Conservation (phyloP, 2,888 invertebrate species). For the Meghimatium bilineatum region DNA sequence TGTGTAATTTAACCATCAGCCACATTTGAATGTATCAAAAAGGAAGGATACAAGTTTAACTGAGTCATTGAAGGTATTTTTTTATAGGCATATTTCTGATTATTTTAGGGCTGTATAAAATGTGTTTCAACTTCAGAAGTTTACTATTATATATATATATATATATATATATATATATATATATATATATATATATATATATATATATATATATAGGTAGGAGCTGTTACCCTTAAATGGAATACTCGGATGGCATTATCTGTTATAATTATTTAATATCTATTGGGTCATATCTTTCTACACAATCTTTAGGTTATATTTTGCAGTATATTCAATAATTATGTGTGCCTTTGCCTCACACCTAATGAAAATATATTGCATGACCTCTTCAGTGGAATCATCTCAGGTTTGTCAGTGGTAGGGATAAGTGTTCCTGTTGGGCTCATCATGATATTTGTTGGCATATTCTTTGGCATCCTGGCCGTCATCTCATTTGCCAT, state of each 20-base stretch:
- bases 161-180: no score
- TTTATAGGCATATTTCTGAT: no score
- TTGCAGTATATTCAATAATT: neutral
- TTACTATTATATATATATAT: no score
- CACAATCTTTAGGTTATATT: neutral
- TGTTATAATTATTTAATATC: neutral
- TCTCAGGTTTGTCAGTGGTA: slow-evolving; percentile 83
- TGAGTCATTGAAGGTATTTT: no score
- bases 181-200: no score
- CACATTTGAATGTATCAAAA: no score
- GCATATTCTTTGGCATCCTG: slow-evolving; percentile 77
- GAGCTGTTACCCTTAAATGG: no score
- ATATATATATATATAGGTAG: no score
- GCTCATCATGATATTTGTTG: slow-evolving; percentile 86
- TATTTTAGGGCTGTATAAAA: no score
- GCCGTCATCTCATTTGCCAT: slow-evolving; percentile 81
- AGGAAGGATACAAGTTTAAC: no score
- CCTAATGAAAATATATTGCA: slow-evolving; percentile 8
- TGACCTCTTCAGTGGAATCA: slow-evolving; percentile 83
- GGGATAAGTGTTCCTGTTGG: slow-evolving; percentile 83
- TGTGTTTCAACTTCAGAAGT: no score
- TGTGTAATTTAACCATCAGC: no score
- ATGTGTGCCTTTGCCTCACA: neutral
- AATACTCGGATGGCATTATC: neutral
- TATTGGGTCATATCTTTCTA: neutral